Percentiles rank a stretch among this genome's conserved stretches.
phyloP scores from a whole-genome alignment of 1,140 invertebrate species.

The Diabrotica undecimpunctata region DNA sequence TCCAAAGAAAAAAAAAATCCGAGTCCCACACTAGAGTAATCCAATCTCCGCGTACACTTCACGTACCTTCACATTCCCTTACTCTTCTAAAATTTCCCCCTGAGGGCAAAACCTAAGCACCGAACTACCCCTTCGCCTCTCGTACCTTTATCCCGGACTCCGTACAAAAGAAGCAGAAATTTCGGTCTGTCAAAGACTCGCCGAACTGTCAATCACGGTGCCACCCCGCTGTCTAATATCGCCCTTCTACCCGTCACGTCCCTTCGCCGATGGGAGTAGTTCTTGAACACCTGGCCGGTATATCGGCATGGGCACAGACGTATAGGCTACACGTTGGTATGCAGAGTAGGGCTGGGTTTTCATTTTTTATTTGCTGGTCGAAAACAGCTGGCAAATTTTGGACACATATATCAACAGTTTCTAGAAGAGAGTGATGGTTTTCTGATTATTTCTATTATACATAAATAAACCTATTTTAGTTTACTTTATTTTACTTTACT shows the following conservation, averaged over 20 bases:
- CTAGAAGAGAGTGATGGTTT: no score
- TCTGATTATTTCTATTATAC: no score
- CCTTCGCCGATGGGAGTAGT: not conserved
- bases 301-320: not conserved
- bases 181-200: constrained; percentile 1
- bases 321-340: not conserved
- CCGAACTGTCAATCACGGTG: not conserved
- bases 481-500: no score
- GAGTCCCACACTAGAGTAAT: no score
- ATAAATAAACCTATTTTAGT: no score
- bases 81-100: not conserved
- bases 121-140: not conserved
- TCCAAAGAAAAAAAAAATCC: no score
- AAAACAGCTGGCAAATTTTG: no score
- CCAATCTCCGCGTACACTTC: no score
- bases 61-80: not conserved
- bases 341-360: no score
- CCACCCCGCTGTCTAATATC: constrained; percentile 8
- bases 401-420: no score
- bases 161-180: constrained; percentile 2
- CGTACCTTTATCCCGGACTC: not conserved
- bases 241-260: not conserved
- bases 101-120: not conserved
- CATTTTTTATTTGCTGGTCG: no score
- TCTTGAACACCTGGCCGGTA: not conserved